phyloP scores from a whole-genome alignment of 2,113 vertebrate genomes.

The Serinus canaria region DNA sequence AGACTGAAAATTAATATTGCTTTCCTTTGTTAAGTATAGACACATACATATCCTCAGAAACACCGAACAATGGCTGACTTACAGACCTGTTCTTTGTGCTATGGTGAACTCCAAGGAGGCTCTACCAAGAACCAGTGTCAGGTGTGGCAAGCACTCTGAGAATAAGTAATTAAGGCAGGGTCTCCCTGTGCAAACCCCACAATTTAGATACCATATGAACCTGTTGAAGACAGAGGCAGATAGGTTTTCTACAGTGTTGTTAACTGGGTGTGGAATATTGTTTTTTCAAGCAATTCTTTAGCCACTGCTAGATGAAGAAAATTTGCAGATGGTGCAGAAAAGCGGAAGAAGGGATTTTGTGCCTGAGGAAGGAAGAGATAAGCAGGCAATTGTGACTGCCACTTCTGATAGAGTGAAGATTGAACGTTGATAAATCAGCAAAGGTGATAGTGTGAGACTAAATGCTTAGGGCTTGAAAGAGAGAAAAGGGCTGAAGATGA shows the following conservation, averaged over 20 bases:
- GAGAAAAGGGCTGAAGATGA: not conserved
- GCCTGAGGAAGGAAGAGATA: constrained; percentile 14
- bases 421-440: not conserved
- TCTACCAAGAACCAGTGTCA: not conserved
- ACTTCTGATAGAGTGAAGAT: not conserved
- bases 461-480: not conserved
- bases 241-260: not conserved
- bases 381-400: not conserved
- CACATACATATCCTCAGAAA: not conserved
- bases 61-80: not conserved
- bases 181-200: not conserved
- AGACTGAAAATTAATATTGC: not conserved
- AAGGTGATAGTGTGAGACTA: not conserved
- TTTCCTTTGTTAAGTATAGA: not conserved
- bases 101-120: not conserved
- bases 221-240: not conserved
- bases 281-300: not conserved
- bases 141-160: not conserved
- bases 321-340: not conserved
- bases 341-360: not conserved
- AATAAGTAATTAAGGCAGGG: not conserved
- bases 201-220: not conserved
- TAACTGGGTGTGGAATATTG: not conserved
- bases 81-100: not conserved
- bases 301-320: not conserved